These are phyloP conservation scores for Amblyteles armatorius DNA, from an alignment of 2,888 invertebrate species.

Conservation along the genomic window DNA sequence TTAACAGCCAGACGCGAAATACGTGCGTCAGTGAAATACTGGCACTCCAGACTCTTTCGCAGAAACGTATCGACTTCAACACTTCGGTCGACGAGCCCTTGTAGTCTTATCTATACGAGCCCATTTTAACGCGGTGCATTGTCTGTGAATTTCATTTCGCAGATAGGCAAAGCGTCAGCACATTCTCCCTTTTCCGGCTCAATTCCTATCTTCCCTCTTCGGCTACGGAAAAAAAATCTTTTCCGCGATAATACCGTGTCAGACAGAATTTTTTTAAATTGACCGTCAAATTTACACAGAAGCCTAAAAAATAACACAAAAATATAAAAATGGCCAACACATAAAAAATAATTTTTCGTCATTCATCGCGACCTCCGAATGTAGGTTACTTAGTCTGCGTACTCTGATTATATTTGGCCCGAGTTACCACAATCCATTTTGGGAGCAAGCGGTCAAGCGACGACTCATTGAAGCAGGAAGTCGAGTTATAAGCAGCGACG, in stretches of 20 bases:
- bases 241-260: neutral
- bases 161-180: slow-evolving; percentile 50
- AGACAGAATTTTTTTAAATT: neutral
- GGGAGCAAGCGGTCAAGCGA: slow-evolving; percentile 14
- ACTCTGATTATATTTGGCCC: slow-evolving; percentile 71
- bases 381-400: slow-evolving; percentile 72
- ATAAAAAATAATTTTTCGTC: neutral
- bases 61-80: slow-evolving; percentile 35
- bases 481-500: neutral
- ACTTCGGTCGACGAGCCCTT: slow-evolving; percentile 67
- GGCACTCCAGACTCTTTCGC: slow-evolving; percentile 1
- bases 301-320: neutral
- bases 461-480: neutral
- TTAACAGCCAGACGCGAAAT: slow-evolving; percentile 21
- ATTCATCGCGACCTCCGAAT: slow-evolving; percentile 31
- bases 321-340: neutral
- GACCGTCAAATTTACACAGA: neutral
- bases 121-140: slow-evolving; percentile 73
- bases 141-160: slow-evolving; percentile 73
- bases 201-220: neutral
- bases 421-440: slow-evolving; percentile 75
- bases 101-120: slow-evolving; percentile 71
- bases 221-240: neutral
- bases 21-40: slow-evolving; percentile 34
- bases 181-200: slow-evolving; percentile 5